Evolutionary conservation across 64 coral and sea anemone genomes (phyloP).

Genomic region (Exaiptasia diaphana): DNA sequence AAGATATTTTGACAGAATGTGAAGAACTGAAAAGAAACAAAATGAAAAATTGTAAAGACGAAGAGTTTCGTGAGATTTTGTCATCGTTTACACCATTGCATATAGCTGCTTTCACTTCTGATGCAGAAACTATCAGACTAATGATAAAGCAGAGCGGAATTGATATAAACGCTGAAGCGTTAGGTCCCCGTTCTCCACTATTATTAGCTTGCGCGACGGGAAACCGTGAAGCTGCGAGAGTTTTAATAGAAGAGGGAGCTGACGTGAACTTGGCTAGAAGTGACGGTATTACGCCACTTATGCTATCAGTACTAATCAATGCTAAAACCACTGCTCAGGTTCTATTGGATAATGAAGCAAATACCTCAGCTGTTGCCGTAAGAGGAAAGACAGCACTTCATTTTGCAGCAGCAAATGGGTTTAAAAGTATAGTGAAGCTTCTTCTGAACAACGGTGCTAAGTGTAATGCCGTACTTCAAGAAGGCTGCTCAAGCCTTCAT

Average conservation of each 20-base stretch:
- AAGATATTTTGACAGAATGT: not conserved
- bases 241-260: slow-evolving; percentile 53
- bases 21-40: not conserved
- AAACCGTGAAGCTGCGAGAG: slow-evolving; percentile 9
- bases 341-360: slow-evolving; percentile 50
- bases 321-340: slow-evolving; percentile 24
- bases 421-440: slow-evolving; percentile 5
- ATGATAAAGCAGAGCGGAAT: slow-evolving; percentile 34
- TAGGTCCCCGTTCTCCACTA: slow-evolving; percentile 66
- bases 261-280: slow-evolving; percentile 49
- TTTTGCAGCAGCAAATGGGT: slow-evolving; percentile 67
- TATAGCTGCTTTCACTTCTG: slow-evolving; percentile 50
- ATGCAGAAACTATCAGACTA: slow-evolving; percentile 11
- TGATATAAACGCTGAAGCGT: slow-evolving; percentile 20
- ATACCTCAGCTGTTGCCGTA: not conserved
- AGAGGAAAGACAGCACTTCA: slow-evolving; percentile 51
- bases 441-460: slow-evolving; percentile 29
- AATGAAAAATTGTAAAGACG: not conserved
- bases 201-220: slow-evolving; percentile 71
- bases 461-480: slow-evolving; percentile 5
- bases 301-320: slow-evolving; percentile 42
- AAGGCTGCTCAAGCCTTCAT: slow-evolving; percentile 60
- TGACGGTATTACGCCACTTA: slow-evolving; percentile 47
- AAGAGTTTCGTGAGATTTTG: not conserved
- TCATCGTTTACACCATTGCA: slow-evolving; percentile 56